These are phyloP conservation scores for Muscina levida DNA, from an alignment of 2,888 invertebrate genomes.

Conservation along the genomic window DNA sequence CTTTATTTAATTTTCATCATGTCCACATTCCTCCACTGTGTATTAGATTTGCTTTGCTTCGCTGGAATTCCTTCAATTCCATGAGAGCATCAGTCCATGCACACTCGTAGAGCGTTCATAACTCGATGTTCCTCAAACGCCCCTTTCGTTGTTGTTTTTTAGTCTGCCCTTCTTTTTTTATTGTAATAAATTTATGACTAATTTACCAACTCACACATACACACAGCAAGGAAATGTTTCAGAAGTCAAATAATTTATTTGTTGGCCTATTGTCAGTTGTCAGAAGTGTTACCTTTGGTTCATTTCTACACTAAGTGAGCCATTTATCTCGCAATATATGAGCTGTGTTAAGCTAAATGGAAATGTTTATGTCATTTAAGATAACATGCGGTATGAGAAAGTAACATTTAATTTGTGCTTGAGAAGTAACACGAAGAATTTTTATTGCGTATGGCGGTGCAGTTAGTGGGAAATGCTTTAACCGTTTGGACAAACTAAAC, in stretches of 20 bases:
- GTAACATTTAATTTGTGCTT: neutral
- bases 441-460: too few species aligned
- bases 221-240: constrained; percentile 29
- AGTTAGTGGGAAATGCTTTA: too few species aligned
- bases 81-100: too few species aligned
- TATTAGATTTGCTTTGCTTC: too few species aligned
- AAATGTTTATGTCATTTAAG: constrained; percentile 64
- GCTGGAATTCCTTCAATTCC: too few species aligned
- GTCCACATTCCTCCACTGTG: too few species aligned
- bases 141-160: constrained; percentile 19
- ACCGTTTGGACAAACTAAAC: too few species aligned
- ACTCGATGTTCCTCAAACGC: constrained; percentile 15
- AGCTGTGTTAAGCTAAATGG: constrained; percentile 64
- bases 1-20: too few species aligned
- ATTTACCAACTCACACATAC: constrained; percentile 49
- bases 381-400: constrained; percentile 27
- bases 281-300: constrained; percentile 39
- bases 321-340: constrained; percentile 63
- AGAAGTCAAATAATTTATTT: constrained; percentile 61
- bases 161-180: constrained; percentile 21
- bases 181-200: constrained; percentile 63
- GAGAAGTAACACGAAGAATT: too few species aligned
- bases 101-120: neutral
- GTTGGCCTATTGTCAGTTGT: constrained; percentile 52
- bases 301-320: constrained; percentile 42